Base-by-base conservation (phyloP, 2,888 invertebrate species). In the Drosophila ezoana region DNA sequence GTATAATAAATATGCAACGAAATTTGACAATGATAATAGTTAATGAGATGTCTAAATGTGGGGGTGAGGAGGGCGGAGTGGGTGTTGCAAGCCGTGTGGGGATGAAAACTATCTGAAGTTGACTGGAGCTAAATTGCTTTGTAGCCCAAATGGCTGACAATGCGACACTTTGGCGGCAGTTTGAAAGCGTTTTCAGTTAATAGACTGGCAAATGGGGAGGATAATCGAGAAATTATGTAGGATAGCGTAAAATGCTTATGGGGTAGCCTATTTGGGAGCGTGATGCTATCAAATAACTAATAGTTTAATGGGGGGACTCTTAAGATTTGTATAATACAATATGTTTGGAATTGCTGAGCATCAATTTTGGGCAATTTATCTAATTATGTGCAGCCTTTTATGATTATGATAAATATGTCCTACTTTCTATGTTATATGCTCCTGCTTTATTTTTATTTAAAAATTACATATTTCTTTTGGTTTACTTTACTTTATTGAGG, bases 1-100 rank as follows among this genome's bases (percentile, higher is more conserved):
- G 14, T 40, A 37, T 44, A 48, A 16, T 73, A 57, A 76, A 76
- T 73, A 70, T 73, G 58, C 65, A 62, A 76, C 41, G 52, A 53
- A 75, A 73, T 63, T 71, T 41, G 49, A 65, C 68, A 79, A 76
- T 76, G 73, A 81, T 79, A 69, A 69, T 66, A 71, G 68, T 64
- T 81, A 81, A 82, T 85, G 69, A 63, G 63, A 43, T 14, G 58
- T 23, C 16, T 44, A 43, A 53, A 23, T 23, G 23, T 14, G 33
- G 35, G 13, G 2, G 13, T n/a, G 54, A 32, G 9, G 62, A 33
- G 53, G 28, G 8, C 28, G 28, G 28, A 8, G 8, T 8, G 28
- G 28, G 10, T 45, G 23, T 1, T 1, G 20, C 11, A 10, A 32
- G 5, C 28, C 16, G 14, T 16, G 10, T 33, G 51, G 44, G 57